These are phyloP conservation scores for Uria aalge DNA, from an alignment of 2,113 vertebrate species.

Conservation along the genomic window DNA sequence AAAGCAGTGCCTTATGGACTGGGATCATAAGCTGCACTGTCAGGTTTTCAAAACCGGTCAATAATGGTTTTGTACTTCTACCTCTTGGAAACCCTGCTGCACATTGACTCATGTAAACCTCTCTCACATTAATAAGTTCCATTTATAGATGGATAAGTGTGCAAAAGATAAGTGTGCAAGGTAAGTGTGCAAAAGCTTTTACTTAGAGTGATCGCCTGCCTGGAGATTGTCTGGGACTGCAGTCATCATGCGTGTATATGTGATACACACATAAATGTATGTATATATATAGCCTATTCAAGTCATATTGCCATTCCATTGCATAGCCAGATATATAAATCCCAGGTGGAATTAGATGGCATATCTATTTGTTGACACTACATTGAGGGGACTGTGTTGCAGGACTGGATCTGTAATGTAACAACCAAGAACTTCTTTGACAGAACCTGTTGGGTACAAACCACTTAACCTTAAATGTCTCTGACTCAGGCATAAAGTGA, in stretches of 20 bases:
- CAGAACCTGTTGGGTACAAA: background rate
- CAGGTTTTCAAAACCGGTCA: background rate
- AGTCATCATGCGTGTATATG: background rate
- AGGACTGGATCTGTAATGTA: background rate
- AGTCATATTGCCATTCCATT: background rate
- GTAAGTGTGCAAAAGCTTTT: background rate
- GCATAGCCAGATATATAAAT: background rate
- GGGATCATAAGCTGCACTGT: background rate
- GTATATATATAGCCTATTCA: background rate
- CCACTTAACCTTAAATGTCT: background rate
- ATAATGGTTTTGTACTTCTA: background rate
- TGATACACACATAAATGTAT: fast-evolving
- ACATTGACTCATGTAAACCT: background rate
- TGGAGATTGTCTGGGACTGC: background rate
- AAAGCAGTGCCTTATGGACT: background rate
- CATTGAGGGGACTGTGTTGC: background rate
- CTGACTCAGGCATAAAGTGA: background rate
- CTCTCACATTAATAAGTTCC: background rate
- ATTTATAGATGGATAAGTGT: no score
- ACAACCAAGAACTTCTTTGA: background rate
- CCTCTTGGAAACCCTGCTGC: background rate
- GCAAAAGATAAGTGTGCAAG: no score
- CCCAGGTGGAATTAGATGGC: background rate
- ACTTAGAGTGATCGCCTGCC: background rate
- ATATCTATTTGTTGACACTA: background rate